Conservation (phyloP, 2,113 vertebrate species). For the mouse (Mus musculus) region DNA sequence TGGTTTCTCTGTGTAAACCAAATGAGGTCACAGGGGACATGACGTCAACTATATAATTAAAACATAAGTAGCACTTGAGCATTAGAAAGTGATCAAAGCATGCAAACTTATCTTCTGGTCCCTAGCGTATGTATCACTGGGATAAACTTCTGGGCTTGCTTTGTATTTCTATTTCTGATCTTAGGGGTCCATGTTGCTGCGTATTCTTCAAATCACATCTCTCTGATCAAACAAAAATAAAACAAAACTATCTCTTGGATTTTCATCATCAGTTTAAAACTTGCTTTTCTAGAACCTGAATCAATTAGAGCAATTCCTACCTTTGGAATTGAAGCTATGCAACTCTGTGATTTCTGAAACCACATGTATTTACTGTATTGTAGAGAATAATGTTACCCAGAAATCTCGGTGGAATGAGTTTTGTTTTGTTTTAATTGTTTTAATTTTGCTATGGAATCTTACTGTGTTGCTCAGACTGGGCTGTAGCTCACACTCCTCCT, state of each 20-base stretch:
- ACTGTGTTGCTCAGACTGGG: too few relatives aligned
- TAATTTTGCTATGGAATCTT: neutral
- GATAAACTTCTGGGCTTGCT: slow-evolving; percentile 5
- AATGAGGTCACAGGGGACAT: neutral
- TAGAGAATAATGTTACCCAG: slow-evolving; percentile 48
- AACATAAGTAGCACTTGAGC: neutral
- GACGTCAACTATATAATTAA: slow-evolving; percentile 23
- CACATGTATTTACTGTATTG: slow-evolving; percentile 37
- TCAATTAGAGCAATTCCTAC: slow-evolving; percentile 58
- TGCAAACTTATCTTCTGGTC: neutral
- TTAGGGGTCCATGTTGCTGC: neutral
- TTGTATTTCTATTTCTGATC: slow-evolving; percentile 42
- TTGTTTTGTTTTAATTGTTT: neutral
- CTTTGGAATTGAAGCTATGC: slow-evolving; percentile 61
- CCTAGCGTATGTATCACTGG: neutral
- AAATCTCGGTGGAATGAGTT: neutral
- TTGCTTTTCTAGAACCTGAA: slow-evolving; percentile 33
- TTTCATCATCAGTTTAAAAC: slow-evolving; percentile 46
- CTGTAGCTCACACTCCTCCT: neutral
- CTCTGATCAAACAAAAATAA: slow-evolving; percentile 43
- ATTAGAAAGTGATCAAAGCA: neutral
- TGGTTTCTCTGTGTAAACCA: slow-evolving; percentile 22
- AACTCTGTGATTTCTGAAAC: slow-evolving; percentile 40
- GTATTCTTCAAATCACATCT: slow-evolving; percentile 58
- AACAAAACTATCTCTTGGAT: neutral